phyloP scores from a whole-genome alignment of 2,888 invertebrate genomes.

The Drosophila nr. perissopoda region DNA sequence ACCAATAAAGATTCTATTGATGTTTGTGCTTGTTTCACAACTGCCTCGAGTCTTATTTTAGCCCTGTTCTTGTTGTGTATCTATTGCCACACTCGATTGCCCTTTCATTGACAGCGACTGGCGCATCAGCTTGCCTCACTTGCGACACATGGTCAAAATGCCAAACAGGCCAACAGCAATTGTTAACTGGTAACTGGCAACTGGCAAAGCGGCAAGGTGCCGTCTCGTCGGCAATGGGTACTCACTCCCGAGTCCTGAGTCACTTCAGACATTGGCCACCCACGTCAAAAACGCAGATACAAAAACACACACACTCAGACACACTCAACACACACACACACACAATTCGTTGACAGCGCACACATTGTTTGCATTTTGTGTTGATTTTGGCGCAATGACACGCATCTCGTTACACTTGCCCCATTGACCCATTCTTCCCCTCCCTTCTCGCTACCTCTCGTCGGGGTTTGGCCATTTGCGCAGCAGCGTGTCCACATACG shows the following conservation, averaged over 20 bases:
- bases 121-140: slow-evolving; percentile 7
- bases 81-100: slow-evolving; percentile 51
- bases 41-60: slow-evolving; percentile 4
- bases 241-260: neutral
- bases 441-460: neutral
- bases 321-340: slow-evolving; percentile 4
- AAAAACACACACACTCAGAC: slow-evolving; percentile 1
- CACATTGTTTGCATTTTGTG: slow-evolving; percentile 77
- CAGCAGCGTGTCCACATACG: slow-evolving; percentile 47
- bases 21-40: slow-evolving; percentile 63
- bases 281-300: slow-evolving; percentile 25
- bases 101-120: slow-evolving; percentile 59
- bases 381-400: slow-evolving; percentile 77
- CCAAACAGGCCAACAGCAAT: slow-evolving; percentile 26
- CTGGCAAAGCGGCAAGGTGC: slow-evolving; percentile 26
- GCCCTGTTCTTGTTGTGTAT: neutral
- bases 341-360: slow-evolving; percentile 42
- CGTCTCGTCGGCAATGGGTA: slow-evolving; percentile 2
- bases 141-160: slow-evolving; percentile 25
- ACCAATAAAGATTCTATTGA: slow-evolving; percentile 77
- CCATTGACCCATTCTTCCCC: slow-evolving; percentile 1
- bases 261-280: slow-evolving; percentile 6
- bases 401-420: slow-evolving; percentile 72
- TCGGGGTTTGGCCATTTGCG: slow-evolving; percentile 40
- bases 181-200: slow-evolving; percentile 7